Percentiles rank a stretch among this genome's conserved stretches.
phyloP scores from a whole-genome alignment of 2,888 invertebrate genomes.

The Priocnemis perturbator region DNA sequence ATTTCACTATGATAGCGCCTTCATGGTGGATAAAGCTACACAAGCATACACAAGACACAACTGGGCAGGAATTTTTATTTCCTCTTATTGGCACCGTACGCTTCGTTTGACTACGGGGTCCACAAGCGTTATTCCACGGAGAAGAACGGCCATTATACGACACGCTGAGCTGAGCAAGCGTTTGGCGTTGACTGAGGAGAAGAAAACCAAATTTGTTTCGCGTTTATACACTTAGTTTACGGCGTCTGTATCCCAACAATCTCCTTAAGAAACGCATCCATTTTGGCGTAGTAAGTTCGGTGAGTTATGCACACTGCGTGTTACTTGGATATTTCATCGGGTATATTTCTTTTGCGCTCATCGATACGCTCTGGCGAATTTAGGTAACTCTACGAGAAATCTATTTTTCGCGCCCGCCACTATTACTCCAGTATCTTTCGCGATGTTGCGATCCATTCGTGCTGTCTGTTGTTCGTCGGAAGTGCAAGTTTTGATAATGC shows the following conservation, averaged over 20 bases:
- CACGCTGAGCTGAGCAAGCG: slow-evolving; percentile 31
- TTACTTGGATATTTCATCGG: slow-evolving; percentile 29
- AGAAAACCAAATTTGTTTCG: slow-evolving; percentile 38
- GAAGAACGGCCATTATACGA: slow-evolving; percentile 45
- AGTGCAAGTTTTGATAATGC: too few species aligned
- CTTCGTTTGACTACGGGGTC: slow-evolving; percentile 37
- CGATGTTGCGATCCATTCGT: background rate
- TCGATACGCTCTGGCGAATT: slow-evolving; percentile 26
- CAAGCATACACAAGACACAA: too few species aligned
- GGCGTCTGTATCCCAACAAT: slow-evolving; percentile 41
- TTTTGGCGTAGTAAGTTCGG: slow-evolving; percentile 51
- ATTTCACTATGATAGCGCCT: too few species aligned
- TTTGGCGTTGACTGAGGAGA: slow-evolving; percentile 31
- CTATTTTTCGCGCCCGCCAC: slow-evolving; percentile 3
- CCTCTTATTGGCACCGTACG: too few species aligned
- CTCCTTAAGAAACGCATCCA: slow-evolving; percentile 40
- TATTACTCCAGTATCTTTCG: slow-evolving; percentile 5
- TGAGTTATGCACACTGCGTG: slow-evolving; percentile 48
- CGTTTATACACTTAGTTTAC: slow-evolving; percentile 47
- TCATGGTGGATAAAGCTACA: too few species aligned
- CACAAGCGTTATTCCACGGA: slow-evolving; percentile 43
- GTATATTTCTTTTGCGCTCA: slow-evolving; percentile 13
- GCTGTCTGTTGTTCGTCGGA: background rate
- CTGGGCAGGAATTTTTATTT: too few species aligned
- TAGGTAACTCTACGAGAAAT: slow-evolving; percentile 26